These are phyloP conservation scores for Anarhynchus alexandrinus DNA, from an alignment of 2,113 vertebrate species.

Conservation along the genomic window DNA sequence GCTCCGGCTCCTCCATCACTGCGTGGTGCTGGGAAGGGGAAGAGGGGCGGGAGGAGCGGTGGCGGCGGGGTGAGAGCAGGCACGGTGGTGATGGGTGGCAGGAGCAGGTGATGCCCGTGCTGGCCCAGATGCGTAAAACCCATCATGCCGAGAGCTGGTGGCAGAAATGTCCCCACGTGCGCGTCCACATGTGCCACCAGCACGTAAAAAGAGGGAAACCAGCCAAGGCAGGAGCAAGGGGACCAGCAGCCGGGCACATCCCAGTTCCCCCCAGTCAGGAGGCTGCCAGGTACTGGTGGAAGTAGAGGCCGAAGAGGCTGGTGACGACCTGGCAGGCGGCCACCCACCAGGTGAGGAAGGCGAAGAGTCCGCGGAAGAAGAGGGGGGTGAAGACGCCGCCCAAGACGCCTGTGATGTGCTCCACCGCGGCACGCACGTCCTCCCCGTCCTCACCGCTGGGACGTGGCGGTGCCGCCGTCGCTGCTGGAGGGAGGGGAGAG, in stretches of 20 bases:
- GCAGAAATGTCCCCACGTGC: rapidly evolving
- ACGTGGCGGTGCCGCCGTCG: background rate
- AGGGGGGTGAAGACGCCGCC: constrained; percentile 79
- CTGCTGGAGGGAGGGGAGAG: background rate
- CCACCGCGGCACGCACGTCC: constrained; percentile 78
- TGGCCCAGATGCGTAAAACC: background rate
- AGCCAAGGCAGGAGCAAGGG: background rate
- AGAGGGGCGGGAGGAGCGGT: background rate
- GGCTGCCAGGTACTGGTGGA: constrained; percentile 89
- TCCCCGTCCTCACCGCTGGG: constrained; percentile 58
- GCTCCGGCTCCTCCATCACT: background rate
- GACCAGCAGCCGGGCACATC: background rate
- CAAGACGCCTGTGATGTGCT: constrained; percentile 72
- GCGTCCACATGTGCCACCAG: background rate
- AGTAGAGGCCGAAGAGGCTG: constrained; percentile 93
- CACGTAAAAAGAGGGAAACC: background rate
- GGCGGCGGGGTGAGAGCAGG: background rate
- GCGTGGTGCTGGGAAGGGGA: rapidly evolving
- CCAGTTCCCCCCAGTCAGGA: constrained; percentile 61
- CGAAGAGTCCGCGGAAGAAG: constrained; percentile 85
- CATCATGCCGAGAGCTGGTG: background rate
- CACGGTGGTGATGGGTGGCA: background rate
- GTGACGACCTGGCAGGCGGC: constrained; percentile 89
- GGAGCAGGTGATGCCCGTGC: background rate
- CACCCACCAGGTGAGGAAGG: constrained; percentile 95